These are phyloP conservation scores for Natrix natrix DNA, from an alignment of 2,797 vertebrate genomes.

Conservation along the genomic window DNA sequence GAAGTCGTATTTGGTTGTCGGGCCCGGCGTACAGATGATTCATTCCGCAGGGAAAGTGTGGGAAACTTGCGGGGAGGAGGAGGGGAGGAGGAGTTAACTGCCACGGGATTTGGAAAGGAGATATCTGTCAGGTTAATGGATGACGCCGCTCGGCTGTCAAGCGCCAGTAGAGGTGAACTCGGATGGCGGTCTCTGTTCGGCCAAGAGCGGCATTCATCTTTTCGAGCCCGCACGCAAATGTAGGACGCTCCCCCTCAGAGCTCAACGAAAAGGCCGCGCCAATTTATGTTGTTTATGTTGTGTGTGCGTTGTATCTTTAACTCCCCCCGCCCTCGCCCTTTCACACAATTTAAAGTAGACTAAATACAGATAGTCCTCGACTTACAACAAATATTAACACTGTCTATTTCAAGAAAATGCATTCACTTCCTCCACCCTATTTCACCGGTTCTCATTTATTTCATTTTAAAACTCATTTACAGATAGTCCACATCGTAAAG, in stretches of 20 bases:
- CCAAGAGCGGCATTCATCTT: conserved; percentile 16
- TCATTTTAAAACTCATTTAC: neutral
- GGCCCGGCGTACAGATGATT: neutral
- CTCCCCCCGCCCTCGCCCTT: too few relatives aligned
- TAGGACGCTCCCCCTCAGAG: conserved; percentile 12
- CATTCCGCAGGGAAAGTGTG: conserved; percentile 3
- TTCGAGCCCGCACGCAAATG: neutral
- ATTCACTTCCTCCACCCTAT: neutral
- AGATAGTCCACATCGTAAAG: neutral
- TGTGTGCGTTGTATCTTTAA: neutral
- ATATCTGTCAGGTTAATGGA: conserved; percentile 51
- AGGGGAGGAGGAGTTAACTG: conserved; percentile 22
- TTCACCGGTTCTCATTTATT: neutral
- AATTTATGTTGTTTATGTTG: neutral
- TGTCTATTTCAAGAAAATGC: neutral
- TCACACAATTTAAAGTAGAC: neutral
- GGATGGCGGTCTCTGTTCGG: conserved; percentile 38
- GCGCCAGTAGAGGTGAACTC: conserved; percentile 22
- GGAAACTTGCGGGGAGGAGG: neutral
- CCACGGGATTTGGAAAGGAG: conserved; percentile 54
- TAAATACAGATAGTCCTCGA: neutral
- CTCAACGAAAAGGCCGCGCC: neutral
- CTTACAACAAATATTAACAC: neutral
- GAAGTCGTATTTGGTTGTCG: neutral
- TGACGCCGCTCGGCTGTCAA: conserved; percentile 51